Base-by-base conservation (phyloP, 2,888 invertebrate species). In the Catocala fraxini region DNA sequence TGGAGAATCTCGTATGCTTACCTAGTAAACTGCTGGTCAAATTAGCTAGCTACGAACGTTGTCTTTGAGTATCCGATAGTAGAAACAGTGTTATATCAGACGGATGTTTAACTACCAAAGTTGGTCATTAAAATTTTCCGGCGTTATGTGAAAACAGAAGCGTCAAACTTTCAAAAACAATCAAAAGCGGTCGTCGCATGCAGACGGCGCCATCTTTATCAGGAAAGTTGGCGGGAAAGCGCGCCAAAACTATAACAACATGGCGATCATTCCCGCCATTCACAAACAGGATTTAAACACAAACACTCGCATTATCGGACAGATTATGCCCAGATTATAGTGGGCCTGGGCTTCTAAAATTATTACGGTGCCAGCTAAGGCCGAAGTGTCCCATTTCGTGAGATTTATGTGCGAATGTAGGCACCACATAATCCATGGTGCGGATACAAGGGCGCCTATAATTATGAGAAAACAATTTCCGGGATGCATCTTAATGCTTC, bases 401-500 rank as follows among this genome's bases (percentile, higher is more conserved):
- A 84, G 90, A 94, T 94, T 93, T 94, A 94, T 93, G 92, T 90
- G 90, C 90, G 90, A 93, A 91, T 91, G 91, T 92, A 90, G 88
- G 69, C 88, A 84, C 86, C 86, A 83, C 82, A 78, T 93, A 92
- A 93, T 90, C 93, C 92, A 75, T 80, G 84, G 79, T 79, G 82
- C 83, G 86, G 81, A 83, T 85, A 75, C 83, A 75, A 75, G 86
- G 83, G 82, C 83, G 84, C 84, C 83, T 86, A 89, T 93, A 93
- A 94, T 94, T 93, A 93, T 94, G 93, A 93, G 93, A 92, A 94
- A 93, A 93, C 93, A 93, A 93, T 94, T 94, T 93, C 88, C 88
- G 84, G 86, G 86, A 85, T 90, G 89, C 92, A 89, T 92, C 90
- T 91, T 90, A 92, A 92, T 89, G 87, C 87, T 79, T 73, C 65